A percentile compares a stretch with the other conserved stretches of the same genome.
Conservation (phyloP, 2,888 invertebrate genomes). For the Troglohyphantes excavatus region DNA sequence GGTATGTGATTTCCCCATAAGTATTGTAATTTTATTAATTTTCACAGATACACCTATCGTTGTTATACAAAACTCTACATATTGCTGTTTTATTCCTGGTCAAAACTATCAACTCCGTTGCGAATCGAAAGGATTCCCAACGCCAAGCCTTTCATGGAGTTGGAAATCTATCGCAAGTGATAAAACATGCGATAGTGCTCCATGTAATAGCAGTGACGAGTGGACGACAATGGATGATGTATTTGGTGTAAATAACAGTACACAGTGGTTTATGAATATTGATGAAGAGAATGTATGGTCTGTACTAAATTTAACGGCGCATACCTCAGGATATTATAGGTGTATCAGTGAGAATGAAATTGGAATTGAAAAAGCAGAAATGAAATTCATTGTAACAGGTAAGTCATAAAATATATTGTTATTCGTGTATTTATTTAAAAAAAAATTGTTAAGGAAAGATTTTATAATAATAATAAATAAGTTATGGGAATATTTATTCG, state of each 20-base stretch:
- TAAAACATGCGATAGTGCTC: neutral
- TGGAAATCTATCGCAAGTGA: conserved; percentile 34
- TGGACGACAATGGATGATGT: conserved; percentile 44
- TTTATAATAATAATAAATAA: too few species aligned
- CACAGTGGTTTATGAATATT: conserved; percentile 28
- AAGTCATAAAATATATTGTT: too few species aligned
- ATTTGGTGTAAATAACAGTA: conserved; percentile 27
- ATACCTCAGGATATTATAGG: conserved; percentile 77
- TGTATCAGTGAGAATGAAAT: conserved; percentile 76
- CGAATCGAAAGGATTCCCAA: conserved; percentile 36
- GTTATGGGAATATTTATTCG: too few species aligned
- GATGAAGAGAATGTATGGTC: conserved; percentile 21
- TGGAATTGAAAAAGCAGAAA: conserved; percentile 47
- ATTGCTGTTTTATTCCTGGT: conserved; percentile 63
- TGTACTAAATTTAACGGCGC: conserved; percentile 33
- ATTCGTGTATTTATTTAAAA: too few species aligned
- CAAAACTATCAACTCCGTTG: conserved; percentile 39
- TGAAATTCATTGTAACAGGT: conserved; percentile 61
- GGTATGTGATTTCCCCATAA: neutral
- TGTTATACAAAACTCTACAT: conserved; percentile 49
- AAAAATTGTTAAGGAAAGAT: too few species aligned
- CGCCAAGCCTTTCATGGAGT: conserved; percentile 40
- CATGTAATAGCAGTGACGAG: neutral
- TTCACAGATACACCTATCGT: conserved; percentile 82
- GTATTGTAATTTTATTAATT: neutral